Evolutionary conservation across 2,113 vertebrate species (phyloP).

Genomic region (Paralichthys olivaceus): DNA sequence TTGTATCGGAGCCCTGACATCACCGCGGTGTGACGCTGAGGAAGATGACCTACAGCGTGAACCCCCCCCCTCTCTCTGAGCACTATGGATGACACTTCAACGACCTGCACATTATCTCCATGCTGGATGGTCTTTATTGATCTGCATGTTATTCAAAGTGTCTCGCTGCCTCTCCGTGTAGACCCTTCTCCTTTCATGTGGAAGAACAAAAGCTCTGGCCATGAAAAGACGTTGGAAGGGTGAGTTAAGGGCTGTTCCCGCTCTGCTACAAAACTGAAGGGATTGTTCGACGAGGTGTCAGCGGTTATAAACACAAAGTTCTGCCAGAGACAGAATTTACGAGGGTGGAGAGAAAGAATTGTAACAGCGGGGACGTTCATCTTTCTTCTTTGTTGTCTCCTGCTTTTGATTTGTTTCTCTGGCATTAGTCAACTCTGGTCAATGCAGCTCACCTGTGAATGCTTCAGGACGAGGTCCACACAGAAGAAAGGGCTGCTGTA

Average conservation of each 20-base stretch:
- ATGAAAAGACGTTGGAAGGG: conserved; percentile 53
- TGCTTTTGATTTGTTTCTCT: conserved; percentile 29
- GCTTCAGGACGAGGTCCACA: conserved; percentile 31
- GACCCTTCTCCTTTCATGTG: conserved; percentile 61
- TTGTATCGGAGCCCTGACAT: conserved; percentile 1
- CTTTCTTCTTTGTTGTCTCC: conserved; percentile 49
- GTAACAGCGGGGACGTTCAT: conserved; percentile 41
- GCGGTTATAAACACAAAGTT: conserved; percentile 40
- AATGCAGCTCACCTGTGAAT: conserved; percentile 47
- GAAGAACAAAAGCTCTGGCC: conserved; percentile 62
- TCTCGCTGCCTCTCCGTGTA: conserved; percentile 30
- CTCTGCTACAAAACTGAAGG: conserved; percentile 40
- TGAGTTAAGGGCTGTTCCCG: conserved; percentile 64
- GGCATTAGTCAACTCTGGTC: conserved; percentile 50
- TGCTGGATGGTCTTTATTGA: conserved; percentile 74
- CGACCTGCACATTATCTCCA: conserved; percentile 41
- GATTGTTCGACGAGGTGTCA: conserved; percentile 62
- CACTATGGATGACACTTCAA: conserved; percentile 53
- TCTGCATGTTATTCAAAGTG: conserved; percentile 73
- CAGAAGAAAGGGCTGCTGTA: conserved; percentile 8
- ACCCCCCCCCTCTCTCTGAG: conserved; percentile 33
- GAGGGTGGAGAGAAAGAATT: conserved; percentile 19
- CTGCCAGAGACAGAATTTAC: conserved; percentile 40
- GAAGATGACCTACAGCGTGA: conserved; percentile 39
- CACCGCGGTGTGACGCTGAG: not conserved